Conservation (phyloP, 2,797 vertebrate species). For the Trachops cirrhosus region DNA sequence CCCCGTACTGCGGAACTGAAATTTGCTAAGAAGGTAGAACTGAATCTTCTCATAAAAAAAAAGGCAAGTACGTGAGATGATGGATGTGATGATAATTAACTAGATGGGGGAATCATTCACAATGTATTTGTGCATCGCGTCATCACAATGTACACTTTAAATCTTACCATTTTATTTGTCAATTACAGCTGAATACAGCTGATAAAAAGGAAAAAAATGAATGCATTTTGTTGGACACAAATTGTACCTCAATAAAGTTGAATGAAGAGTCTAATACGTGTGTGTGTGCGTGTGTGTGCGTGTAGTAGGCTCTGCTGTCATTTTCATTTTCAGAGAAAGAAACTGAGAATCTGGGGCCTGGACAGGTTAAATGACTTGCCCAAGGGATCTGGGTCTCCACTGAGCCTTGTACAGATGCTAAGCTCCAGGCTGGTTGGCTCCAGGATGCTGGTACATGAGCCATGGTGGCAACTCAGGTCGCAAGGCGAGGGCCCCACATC, state of each 20-base stretch:
- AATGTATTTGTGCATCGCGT: neutral
- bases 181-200: neutral
- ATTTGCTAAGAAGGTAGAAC: neutral
- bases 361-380: neutral
- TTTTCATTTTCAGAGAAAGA: neutral
- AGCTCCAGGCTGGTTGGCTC: neutral
- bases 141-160: neutral
- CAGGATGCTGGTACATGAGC: neutral
- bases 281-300: accelerated
- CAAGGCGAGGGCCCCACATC: neutral
- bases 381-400: too few relatives aligned
- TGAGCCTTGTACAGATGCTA: neutral
- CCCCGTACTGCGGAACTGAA: neutral
- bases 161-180: neutral
- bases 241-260: neutral
- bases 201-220: neutral
- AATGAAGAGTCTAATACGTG: neutral
- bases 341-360: neutral
- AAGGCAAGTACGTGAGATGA: neutral
- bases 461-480: too few relatives aligned
- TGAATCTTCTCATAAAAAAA: neutral
- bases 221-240: neutral
- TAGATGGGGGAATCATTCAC: neutral
- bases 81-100: neutral
- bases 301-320: too few relatives aligned